Evolutionary conservation across 2,113 vertebrate genomes (phyloP).

Genomic region (Petroica traversi): DNA sequence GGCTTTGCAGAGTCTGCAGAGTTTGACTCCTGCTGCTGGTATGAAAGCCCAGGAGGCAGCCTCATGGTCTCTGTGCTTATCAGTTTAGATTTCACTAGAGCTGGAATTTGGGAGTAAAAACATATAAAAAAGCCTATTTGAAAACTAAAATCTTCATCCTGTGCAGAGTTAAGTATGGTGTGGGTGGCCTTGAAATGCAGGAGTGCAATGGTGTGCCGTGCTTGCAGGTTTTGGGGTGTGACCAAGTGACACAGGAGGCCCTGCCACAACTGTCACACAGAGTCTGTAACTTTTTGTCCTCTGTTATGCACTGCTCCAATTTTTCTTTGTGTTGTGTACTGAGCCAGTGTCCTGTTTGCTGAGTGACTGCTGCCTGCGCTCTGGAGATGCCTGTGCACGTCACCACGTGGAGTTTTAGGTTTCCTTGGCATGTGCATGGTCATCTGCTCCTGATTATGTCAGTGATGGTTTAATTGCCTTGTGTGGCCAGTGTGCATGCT

Average conservation of each 20-base stretch:
- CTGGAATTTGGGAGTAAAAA: background rate
- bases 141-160: background rate
- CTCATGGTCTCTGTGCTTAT: background rate
- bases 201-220: background rate
- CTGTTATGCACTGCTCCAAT: background rate
- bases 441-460: background rate
- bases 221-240: background rate
- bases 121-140: background rate
- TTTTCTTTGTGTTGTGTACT: background rate
- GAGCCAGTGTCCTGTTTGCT: background rate
- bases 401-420: background rate
- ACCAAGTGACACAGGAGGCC: background rate
- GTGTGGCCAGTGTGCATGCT: background rate
- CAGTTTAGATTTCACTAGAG: background rate
- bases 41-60: background rate
- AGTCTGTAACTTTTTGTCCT: background rate
- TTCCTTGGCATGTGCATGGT: background rate
- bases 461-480: background rate
- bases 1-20: background rate
- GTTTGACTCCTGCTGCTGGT: background rate
- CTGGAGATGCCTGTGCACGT: background rate
- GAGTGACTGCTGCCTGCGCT: background rate
- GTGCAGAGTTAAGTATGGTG: background rate
- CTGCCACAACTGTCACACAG: background rate
- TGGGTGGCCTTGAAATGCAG: background rate